A percentile compares a stretch with the other conserved stretches of the same genome.
Conservation (phyloP, 2,113 vertebrate genomes). For the Daphoenositta chrysoptera region DNA sequence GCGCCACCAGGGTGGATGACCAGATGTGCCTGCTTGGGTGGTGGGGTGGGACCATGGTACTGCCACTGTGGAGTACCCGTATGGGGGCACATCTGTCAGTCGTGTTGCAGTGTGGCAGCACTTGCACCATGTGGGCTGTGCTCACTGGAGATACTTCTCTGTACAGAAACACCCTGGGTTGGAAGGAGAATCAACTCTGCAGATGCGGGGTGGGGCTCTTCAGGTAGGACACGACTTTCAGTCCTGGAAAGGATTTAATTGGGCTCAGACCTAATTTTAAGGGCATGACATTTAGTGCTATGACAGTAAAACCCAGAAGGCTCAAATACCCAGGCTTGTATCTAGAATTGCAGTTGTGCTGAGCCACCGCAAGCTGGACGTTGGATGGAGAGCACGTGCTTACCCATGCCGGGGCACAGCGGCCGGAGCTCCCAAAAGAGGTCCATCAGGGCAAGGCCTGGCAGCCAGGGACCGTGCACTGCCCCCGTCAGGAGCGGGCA, state of each 20-base stretch:
- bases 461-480: rapidly evolving
- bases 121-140: neutral
- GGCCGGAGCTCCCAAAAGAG: rapidly evolving
- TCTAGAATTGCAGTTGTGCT: neutral
- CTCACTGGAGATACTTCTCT: neutral
- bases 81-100: neutral
- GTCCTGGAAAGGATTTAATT: neutral
- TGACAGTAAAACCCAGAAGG: neutral
- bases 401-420: neutral
- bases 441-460: neutral
- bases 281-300: neutral
- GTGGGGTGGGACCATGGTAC: neutral
- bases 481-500: neutral
- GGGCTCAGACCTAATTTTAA: neutral
- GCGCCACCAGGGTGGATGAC: neutral
- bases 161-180: neutral
- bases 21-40: rapidly evolving
- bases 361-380: neutral
- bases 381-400: neutral
- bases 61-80: rapidly evolving
- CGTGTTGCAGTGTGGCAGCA: rapidly evolving
- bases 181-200: neutral
- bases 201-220: rapidly evolving
- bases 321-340: neutral
- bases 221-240: neutral